Percentiles rank a stretch among this genome's conserved stretches.
Conservation (phyloP, 1,140 invertebrate genomes). For the Drosophila navojoa region DNA sequence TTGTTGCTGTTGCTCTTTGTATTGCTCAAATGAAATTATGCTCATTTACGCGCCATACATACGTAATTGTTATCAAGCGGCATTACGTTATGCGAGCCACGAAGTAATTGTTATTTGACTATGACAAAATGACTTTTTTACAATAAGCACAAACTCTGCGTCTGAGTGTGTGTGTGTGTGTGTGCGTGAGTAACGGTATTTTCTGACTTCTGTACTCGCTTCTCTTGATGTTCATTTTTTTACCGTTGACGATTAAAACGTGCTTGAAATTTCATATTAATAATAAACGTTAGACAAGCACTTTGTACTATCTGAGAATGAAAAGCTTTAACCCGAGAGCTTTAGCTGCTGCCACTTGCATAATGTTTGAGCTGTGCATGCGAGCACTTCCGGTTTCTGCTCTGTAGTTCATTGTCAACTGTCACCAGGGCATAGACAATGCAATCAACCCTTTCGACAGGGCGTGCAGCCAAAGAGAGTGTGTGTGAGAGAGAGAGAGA, state of each 20-base stretch:
- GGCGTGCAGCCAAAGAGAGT: conserved; percentile 18
- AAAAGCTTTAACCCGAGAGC: conserved; percentile 32
- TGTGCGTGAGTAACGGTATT: conserved; percentile 58
- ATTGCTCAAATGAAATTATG: conserved; percentile 52
- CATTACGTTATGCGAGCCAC: conserved; percentile 39
- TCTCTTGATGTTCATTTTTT: conserved; percentile 39
- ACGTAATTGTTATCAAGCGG: conserved; percentile 49
- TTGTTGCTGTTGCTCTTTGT: conserved; percentile 6
- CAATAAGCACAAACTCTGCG: conserved; percentile 35
- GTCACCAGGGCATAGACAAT: conserved; percentile 52
- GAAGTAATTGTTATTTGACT: conserved; percentile 54
- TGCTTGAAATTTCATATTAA: conserved; percentile 53
- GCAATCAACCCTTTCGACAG: conserved; percentile 15
- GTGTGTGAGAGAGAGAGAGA: conserved; percentile 8
- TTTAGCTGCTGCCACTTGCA: conserved; percentile 52
- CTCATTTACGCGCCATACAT: conserved; percentile 72
- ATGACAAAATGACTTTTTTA: conserved; percentile 70
- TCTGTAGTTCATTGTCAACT: conserved; percentile 77
- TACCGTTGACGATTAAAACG: conserved; percentile 63
- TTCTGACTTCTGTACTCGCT: conserved; percentile 22
- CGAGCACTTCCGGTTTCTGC: conserved; percentile 63
- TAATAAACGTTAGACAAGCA: conserved; percentile 13
- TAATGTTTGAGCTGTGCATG: conserved; percentile 47
- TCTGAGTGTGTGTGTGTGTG: neutral
- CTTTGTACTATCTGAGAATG: no score